Evolutionary conservation across 2,888 invertebrate genomes (phyloP), one percentile per base, ranked within the genome.

Genomic region (Synergus itoensis): DNA sequence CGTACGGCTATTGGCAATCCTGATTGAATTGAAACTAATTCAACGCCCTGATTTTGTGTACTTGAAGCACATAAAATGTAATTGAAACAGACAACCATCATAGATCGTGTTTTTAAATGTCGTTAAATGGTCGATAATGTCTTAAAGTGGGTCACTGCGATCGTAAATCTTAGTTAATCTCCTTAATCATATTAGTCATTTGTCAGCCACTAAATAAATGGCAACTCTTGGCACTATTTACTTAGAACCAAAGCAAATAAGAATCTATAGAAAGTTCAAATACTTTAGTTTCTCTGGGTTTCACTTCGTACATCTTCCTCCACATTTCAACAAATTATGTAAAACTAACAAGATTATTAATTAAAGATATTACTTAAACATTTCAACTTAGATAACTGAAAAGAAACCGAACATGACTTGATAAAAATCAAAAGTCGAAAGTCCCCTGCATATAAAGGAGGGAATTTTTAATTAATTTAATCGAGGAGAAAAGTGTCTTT

Each of bases 61-160:
- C 43, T 21, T 67, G 43, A 67, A n/a, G 65, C n/a, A 21, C 67
- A 67, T 67, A 67, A 45, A 45, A 45, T 43, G 21, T 67, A 67
- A 67, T 43, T 41, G 67, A 12, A 18, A 11, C 43, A 67, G 67
- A 43, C 41, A 67, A 67, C 45, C 45, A 67, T 67, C 14, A 3
- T 28, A 28, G 41, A 67, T 67, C 41, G 43, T 41, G 21, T 45
- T n/a, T 43, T n/a, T 9, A 65, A 65, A 18, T 43, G 65, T n/a
- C n/a, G 65, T 41, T 18, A 65, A 65, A 65, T n/a, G 41, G 43
- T 18, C 41, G 40, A 41, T n/a, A 65, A 43, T 41, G 65, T 65
- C 40, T 11, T 21, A 21, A 65, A 16, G 11, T 67, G 45, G 67
- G 43, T 45, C 11, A 45, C 21, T 53, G n/a, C 1, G 16, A 53